Evolutionary conservation across 2,797 vertebrate genomes (phyloP), one percentile per base, ranked within the genome.

Genomic region (Cynopterus sphinx): DNA sequence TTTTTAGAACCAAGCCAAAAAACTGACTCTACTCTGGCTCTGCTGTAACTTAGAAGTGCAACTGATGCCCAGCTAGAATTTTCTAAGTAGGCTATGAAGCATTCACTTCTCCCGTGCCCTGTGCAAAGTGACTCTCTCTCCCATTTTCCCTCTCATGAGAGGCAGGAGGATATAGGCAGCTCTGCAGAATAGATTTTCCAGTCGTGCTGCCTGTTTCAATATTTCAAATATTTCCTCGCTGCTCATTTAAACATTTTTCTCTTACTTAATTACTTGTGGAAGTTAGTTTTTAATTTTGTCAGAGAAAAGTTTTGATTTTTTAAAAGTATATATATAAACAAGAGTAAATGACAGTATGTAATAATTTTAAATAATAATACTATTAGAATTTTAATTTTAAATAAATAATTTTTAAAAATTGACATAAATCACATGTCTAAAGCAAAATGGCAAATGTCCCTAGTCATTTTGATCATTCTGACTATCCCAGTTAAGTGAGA

Each of bases 251-350:
- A 57, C 31, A 26, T 87, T 95, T 90, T 91, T 87, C 49, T 77
- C 5, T 53, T 90, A 6, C 28, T 22, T 92, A 71, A 92, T 96
- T 89, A 84, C 4, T 93, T 65, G 26, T 68, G 15, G 19, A 90
- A 95, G 26, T 82, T 92, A 31, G 13, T 92, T 96, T 61, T 88
- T 90, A 70, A 74, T 78, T 91, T 88, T 82, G 53, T 46, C 67
- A 78, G n/a, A 65, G 55, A 68, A 49, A 75, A 41, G 59, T 82
- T 71, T 85, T 77, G 15, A 78, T 82, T 71, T 79, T 87, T 71
- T 46, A 57, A 84, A 94, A 93, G n/a, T 9, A 46, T 5, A 6
- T 15, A 31, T 0, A 0, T 63, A 49, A 82, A 61, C 5, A 85
- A 84, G 75, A 51, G 3, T 71, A 49, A 9, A 17, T 84, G 16